Percentiles rank a stretch among this genome's conserved stretches.
Conservation (phyloP, 2,113 vertebrate genomes). For the Sula dactylatra region DNA sequence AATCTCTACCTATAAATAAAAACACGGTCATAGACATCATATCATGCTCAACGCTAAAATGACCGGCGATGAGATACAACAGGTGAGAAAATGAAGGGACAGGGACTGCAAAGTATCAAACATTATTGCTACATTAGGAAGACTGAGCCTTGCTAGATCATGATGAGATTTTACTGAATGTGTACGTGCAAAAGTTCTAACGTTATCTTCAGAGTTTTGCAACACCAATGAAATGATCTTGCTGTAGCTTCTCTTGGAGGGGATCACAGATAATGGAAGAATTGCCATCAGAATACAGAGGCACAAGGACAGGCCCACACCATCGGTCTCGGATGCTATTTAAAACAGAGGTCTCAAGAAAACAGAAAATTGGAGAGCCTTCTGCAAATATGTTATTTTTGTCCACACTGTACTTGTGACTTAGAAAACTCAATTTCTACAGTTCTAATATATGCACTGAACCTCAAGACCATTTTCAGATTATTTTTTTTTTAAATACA, state of each 20-base stretch:
- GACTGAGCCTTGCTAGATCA: neutral
- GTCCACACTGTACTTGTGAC: neutral
- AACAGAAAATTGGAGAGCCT: neutral
- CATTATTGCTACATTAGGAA: neutral
- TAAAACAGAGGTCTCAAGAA: neutral
- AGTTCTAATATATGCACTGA: neutral
- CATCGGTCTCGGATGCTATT: neutral
- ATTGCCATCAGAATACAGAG: neutral
- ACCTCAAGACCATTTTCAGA: neutral
- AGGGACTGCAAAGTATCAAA: neutral
- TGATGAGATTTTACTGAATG: neutral
- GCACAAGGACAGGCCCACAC: neutral
- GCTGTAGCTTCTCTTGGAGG: neutral
- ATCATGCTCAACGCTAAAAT: neutral
- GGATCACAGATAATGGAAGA: neutral
- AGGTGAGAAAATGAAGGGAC: neutral
- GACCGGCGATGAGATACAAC: accelerated
- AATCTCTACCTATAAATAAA: neutral
- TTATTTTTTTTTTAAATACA: neutral
- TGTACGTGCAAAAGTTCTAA: neutral
- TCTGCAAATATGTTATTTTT: neutral
- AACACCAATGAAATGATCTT: neutral
- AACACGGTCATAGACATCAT: neutral
- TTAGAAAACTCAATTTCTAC: neutral
- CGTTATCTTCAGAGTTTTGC: neutral